Conservation (phyloP, 1,140 invertebrate species). For the Leptinotarsa lineolata region DNA sequence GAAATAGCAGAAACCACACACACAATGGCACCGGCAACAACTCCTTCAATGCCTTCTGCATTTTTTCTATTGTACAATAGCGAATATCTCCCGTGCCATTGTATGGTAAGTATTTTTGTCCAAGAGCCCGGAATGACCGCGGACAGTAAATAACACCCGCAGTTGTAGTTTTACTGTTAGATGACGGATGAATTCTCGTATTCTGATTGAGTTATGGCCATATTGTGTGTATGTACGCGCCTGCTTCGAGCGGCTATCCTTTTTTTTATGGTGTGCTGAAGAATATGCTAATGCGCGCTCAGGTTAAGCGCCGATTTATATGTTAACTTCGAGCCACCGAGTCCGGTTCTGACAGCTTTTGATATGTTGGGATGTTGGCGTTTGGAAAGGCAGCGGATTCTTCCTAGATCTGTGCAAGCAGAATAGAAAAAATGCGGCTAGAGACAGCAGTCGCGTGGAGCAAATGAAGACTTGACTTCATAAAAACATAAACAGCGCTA, state of each 20-base stretch:
- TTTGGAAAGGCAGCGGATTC: not conserved
- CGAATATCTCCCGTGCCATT: constrained; percentile 21
- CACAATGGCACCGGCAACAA: not conserved
- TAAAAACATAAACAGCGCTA: too few species aligned
- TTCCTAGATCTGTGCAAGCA: not conserved
- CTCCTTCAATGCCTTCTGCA: constrained; percentile 10
- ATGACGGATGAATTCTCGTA: constrained; percentile 30
- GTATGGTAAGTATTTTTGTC: constrained; percentile 29
- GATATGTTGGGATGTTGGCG: constrained; percentile 2
- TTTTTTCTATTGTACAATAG: constrained; percentile 12
- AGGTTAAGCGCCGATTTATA: constrained; percentile 25
- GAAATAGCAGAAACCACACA: not conserved
- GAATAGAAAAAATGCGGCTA: not conserved
- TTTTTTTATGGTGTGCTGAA: not conserved
- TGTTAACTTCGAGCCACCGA: constrained; percentile 18
- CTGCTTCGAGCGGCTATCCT: not conserved
- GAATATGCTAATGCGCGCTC: constrained; percentile 27
- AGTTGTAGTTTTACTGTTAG: constrained; percentile 31
- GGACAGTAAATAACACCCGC: constrained; percentile 29
- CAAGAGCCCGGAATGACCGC: constrained; percentile 20
- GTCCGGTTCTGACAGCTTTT: constrained; percentile 11
- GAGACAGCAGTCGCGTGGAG: too few species aligned
- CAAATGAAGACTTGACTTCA: too few species aligned
- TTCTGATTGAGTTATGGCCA: constrained; percentile 31
- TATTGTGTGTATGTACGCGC: constrained; percentile 20